Conservation (phyloP, 2,113 vertebrate genomes). For the Colinus virginianus region DNA sequence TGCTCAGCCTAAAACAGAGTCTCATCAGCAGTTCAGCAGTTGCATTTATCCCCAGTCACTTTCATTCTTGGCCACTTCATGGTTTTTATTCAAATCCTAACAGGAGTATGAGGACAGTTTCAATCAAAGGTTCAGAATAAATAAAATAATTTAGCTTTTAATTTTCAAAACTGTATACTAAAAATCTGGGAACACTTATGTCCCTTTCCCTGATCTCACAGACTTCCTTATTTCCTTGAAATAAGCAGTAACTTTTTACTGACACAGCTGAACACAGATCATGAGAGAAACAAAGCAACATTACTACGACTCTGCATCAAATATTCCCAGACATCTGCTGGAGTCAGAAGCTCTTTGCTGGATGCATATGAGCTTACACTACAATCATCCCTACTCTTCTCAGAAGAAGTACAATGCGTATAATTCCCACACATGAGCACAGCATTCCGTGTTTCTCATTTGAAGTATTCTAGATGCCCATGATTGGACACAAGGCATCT, state of each 20-base stretch:
- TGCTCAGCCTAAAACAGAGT: neutral
- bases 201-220: constrained; percentile 19
- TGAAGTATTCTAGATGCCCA: neutral
- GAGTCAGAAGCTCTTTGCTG: constrained; percentile 36
- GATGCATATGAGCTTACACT: constrained; percentile 32
- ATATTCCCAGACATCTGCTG: constrained; percentile 54
- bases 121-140: neutral
- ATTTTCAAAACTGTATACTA: neutral
- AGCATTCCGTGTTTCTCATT: neutral
- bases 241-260: neutral
- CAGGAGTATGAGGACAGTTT: accelerated
- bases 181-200: neutral
- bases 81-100: neutral
- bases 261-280: constrained; percentile 53
- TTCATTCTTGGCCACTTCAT: neutral
- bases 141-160: neutral
- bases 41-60: neutral
- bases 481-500: neutral
- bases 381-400: constrained; percentile 62
- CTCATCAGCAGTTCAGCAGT: neutral
- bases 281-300: constrained; percentile 63
- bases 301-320: constrained; percentile 48
- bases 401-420: constrained; percentile 19
- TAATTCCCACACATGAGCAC: neutral
- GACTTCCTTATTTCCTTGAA: constrained; percentile 57